Evolutionary conservation across 2,888 invertebrate species (phyloP), one percentile per base, ranked within the genome.

Genomic region (Eupithecia vulgata): DNA sequence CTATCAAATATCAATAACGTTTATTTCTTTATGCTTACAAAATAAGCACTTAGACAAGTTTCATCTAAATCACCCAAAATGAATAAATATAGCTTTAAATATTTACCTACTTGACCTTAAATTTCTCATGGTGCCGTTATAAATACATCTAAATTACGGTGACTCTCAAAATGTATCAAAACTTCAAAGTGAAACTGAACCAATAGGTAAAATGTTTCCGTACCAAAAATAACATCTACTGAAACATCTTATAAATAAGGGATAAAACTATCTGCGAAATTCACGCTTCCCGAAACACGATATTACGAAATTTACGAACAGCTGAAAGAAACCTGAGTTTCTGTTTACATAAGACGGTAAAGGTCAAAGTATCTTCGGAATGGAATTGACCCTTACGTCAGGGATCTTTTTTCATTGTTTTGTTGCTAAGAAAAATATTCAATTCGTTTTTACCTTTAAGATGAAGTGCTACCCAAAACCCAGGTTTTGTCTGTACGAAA

Each of bases 361-460:
- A 42, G 65, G 65, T 25, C 40, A 21, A 13, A 65, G 40, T 40
- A 65, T 42, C 21, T 5, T 5, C 12, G 35, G 21, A 40, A 65
- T 65, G 21, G 4, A 65, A 65, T 37, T 37, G 37, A 37, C 37
- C 65, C 64, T 65, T 25, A 65, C 65, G 40, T 40, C 40, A 65
- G 65, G 65, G 65, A 65, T 65, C 65, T 65, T 10, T 34, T 57
- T 61, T 34, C 34, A 61, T 61, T 34, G 34, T 61, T 61, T 61
- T 61, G 59, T 25, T 61, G 30, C 34, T 34, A 61, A 34, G 61
- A 61, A 17, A 34, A 61, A 61, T 34, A 34, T 61, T 34, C 25
- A 57, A 25, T 57, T 61, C 61, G 61, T 61, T 34, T 61, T 34
- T 34, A 34, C 21, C n/a, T 52, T 52, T n/a, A n/a, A n/a, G n/a